These are phyloP conservation scores for Lycophotia porphyrea DNA, from an alignment of 2,888 invertebrate species.

Conservation along the genomic window DNA sequence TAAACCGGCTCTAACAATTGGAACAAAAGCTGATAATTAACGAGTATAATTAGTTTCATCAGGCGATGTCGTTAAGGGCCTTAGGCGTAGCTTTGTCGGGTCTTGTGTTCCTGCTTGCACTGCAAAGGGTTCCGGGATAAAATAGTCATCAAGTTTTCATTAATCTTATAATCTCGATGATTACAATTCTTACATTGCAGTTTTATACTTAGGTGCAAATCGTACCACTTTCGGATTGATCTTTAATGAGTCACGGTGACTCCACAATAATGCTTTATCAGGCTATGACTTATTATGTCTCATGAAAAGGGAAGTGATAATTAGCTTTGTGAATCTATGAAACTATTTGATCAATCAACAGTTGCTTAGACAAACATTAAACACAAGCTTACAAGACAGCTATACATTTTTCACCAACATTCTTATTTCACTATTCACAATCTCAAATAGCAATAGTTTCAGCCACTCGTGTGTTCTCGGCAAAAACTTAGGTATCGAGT, in stretches of 20 bases:
- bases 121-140: slow-evolving; percentile 21
- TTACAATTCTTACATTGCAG: not conserved
- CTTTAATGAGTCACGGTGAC: not conserved
- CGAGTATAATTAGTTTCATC: slow-evolving; percentile 59
- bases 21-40: slow-evolving; percentile 51
- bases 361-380: not conserved
- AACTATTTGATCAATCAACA: not conserved
- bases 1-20: slow-evolving; percentile 30
- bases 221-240: not conserved
- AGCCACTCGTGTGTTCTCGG: slow-evolving; percentile 38
- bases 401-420: not conserved
- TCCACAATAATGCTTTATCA: not conserved
- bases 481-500: slow-evolving; percentile 58
- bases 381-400: not conserved
- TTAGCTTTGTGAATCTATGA: not conserved
- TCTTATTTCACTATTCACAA: slow-evolving; percentile 31
- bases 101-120: slow-evolving; percentile 38
- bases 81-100: slow-evolving; percentile 29
- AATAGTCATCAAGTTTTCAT: slow-evolving; percentile 25
- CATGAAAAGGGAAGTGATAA: not conserved
- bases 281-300: not conserved
- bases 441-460: slow-evolving; percentile 28
- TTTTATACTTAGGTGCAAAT: not conserved
- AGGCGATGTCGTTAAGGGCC: slow-evolving; percentile 36
- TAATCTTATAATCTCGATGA: slow-evolving; percentile 15